Evolutionary conservation across 2,797 vertebrate genomes (phyloP), one percentile per base, ranked within the genome.

Genomic region (Takifugu rubripes): DNA sequence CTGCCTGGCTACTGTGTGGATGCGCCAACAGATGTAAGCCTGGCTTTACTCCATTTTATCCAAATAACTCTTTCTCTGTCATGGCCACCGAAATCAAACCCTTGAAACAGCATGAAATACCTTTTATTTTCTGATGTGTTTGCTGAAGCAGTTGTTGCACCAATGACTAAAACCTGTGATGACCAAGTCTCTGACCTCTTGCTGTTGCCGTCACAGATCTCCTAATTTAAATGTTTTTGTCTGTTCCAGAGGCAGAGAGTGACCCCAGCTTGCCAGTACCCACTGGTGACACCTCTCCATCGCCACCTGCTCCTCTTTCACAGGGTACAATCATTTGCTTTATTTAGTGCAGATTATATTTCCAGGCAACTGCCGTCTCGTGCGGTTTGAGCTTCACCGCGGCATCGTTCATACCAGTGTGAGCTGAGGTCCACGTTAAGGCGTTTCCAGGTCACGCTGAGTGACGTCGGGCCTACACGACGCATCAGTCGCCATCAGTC

Each of bases 251-350:
- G 54, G 57, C 64, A 68, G 60, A 77, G 43, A 52, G 53, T 51
- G 17, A 73, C 81, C 61, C 82, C 87, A 84, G 82, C 72, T 81
- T 92, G 91, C 64, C 87, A 88, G 68, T 90, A 91, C 83, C 91
- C 90, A 0, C 86, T 93, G 75, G 91, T 92, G 88, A 90, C 85
- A 42, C 86, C 89, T 64, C 82, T 89, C 31, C 89, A 88, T 72
- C 90, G 87, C 15, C 90, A 92, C 79, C 84, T 92, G 73, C 86
- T 92, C 64, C 88, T 93, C 53, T 91, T 92, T 66, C 87, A 92
- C 79, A 87, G 91, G 90, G 91, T 93, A 86, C 15, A 31, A 2
- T 27, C 5, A 31, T n/a, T 26, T 27, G 74, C 36, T 40, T 40
- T 40, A 40, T 40, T 40, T 40, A 40, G 11, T 40, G 36, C 31